phyloP scores from a whole-genome alignment of 2,113 vertebrate genomes.

The Psilopogon haemacephalus region DNA sequence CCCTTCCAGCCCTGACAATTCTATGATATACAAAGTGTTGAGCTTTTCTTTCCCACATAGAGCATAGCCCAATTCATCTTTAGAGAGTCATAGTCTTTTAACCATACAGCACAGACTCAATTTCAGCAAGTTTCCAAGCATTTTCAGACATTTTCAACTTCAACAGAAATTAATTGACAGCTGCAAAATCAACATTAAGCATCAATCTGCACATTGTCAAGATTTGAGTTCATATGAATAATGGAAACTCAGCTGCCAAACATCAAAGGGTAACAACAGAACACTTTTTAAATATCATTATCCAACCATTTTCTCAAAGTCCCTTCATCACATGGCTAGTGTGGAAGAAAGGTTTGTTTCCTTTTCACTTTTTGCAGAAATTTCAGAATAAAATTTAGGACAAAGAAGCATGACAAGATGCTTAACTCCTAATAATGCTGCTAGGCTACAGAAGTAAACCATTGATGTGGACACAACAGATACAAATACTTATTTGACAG shows the following conservation, averaged over 20 bases:
- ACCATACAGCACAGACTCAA: not conserved
- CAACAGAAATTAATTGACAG: not conserved
- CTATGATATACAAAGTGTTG: too few relatives aligned
- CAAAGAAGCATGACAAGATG: not conserved
- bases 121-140: not conserved
- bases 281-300: not conserved
- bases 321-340: not conserved
- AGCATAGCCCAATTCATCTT: not conserved
- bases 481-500: not conserved
- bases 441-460: not conserved
- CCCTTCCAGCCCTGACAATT: too few relatives aligned
- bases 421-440: not conserved
- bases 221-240: not conserved
- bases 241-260: not conserved
- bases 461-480: not conserved
- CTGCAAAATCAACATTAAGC: not conserved
- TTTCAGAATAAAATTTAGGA: not conserved
- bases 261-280: not conserved
- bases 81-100: not conserved
- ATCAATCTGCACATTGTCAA: not conserved
- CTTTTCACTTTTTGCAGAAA: not conserved
- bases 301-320: not conserved
- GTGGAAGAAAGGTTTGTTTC: not conserved
- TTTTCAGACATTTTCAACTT: not conserved
- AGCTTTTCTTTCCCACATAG: not conserved